Percentiles rank a stretch among this genome's conserved stretches.
Evolutionary conservation across 2,113 vertebrate genomes (phyloP).

Genomic region (Leptosomus discolor): DNA sequence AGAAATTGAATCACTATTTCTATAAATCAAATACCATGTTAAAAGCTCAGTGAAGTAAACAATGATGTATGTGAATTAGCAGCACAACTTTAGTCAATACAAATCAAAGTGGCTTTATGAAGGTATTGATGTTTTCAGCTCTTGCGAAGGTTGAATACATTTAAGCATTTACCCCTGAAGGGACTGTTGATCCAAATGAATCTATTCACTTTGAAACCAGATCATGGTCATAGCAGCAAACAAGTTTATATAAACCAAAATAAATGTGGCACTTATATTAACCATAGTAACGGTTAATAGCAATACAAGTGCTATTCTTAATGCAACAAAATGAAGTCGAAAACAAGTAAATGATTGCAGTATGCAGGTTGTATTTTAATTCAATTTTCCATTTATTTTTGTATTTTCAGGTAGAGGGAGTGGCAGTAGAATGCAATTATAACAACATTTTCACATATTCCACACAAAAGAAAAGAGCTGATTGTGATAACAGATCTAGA

Average conservation of each 20-base stretch:
- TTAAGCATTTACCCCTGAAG: conserved; percentile 64
- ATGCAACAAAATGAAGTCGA: background rate
- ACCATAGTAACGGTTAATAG: background rate
- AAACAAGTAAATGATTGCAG: background rate
- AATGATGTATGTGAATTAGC: conserved; percentile 74
- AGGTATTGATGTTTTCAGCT: conserved; percentile 72
- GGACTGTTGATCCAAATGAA: conserved; percentile 67
- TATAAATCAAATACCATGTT: conserved; percentile 74
- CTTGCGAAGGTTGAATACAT: conserved; percentile 68
- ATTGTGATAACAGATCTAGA: background rate
- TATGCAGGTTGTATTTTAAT: background rate
- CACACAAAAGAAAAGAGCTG: background rate
- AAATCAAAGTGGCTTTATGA: conserved; percentile 78
- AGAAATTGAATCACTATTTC: conserved; percentile 63
- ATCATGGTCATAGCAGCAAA: conserved; percentile 27
- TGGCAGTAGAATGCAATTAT: background rate
- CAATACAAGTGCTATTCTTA: background rate
- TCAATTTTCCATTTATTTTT: background rate
- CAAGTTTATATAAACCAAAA: background rate
- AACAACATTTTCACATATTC: background rate
- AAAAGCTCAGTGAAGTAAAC: conserved; percentile 73
- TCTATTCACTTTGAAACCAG: conserved; percentile 67
- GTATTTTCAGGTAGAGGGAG: background rate
- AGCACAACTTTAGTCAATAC: conserved; percentile 65
- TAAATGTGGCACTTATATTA: background rate